Evolutionary conservation across 2,113 vertebrate genomes (phyloP).

Genomic region (Prunella himalayana): DNA sequence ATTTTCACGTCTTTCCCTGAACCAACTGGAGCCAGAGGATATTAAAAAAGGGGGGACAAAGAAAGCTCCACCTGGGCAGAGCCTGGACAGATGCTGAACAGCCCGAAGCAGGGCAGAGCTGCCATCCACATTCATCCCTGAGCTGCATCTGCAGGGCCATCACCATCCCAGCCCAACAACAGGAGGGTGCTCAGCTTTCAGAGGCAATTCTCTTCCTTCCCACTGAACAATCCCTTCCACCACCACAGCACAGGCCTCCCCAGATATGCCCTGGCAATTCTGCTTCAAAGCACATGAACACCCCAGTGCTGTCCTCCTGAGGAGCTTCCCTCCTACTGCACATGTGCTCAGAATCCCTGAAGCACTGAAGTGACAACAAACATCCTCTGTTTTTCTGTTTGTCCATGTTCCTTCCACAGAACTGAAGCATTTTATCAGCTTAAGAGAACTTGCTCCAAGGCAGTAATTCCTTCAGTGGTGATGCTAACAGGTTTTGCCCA

Average conservation of each 20-base stretch:
- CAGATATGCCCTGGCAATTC: background rate
- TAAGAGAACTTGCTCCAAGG: background rate
- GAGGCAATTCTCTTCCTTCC: background rate
- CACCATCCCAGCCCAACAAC: background rate
- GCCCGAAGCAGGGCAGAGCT: background rate
- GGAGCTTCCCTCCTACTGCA: background rate
- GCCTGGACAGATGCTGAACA: background rate
- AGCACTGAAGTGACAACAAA: background rate
- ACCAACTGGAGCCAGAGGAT: background rate
- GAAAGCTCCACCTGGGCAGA: background rate
- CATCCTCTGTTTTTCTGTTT: background rate
- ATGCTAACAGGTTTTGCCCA: background rate
- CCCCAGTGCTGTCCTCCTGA: background rate
- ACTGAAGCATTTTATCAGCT: background rate
- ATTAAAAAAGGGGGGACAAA: background rate
- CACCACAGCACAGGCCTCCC: background rate
- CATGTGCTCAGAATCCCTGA: background rate
- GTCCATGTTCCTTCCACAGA: background rate
- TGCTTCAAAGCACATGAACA: background rate
- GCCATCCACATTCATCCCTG: accelerated
- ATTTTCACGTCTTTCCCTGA: background rate
- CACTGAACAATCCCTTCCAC: background rate
- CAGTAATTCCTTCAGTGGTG: background rate
- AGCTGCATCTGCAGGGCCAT: background rate
- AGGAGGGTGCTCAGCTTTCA: background rate